phyloP scores from a whole-genome alignment of 2,113 vertebrate species.

The Microcebus lehilahytsara region DNA sequence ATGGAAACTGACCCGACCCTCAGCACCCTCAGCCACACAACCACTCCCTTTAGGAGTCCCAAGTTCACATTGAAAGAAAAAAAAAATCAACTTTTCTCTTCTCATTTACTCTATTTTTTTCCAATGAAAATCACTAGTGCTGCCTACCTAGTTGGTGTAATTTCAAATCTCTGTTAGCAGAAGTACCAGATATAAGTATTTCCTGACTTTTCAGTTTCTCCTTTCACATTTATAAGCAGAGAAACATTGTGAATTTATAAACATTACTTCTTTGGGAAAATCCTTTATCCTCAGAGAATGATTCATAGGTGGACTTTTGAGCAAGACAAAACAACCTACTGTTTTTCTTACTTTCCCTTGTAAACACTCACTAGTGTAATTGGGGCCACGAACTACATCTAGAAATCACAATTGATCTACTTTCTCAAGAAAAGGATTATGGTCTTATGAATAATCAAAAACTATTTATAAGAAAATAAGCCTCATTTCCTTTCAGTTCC shows the following conservation, averaged over 20 bases:
- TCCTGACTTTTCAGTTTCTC: neutral
- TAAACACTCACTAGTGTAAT: neutral
- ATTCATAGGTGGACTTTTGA: neutral
- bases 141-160: neutral
- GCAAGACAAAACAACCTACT: neutral
- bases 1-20: neutral
- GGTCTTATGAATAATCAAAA: neutral
- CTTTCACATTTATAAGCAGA: neutral
- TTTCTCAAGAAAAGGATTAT: conserved; percentile 10
- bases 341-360: neutral
- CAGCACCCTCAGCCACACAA: neutral
- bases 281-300: neutral
- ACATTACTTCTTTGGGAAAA: neutral
- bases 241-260: neutral
- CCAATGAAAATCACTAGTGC: neutral
- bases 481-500: neutral
- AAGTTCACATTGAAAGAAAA: neutral
- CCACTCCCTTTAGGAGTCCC: neutral
- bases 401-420: neutral
- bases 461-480: conserved; percentile 15
- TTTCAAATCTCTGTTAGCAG: conserved; percentile 13
- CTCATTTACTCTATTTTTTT: neutral
- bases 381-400: neutral
- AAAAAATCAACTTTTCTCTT: conserved; percentile 6
- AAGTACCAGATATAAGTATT: neutral